These are phyloP conservation scores for Anneissia japonica DNA, from an alignment of 35 echinoderm and acorn worm species.

Conservation along the genomic window DNA sequence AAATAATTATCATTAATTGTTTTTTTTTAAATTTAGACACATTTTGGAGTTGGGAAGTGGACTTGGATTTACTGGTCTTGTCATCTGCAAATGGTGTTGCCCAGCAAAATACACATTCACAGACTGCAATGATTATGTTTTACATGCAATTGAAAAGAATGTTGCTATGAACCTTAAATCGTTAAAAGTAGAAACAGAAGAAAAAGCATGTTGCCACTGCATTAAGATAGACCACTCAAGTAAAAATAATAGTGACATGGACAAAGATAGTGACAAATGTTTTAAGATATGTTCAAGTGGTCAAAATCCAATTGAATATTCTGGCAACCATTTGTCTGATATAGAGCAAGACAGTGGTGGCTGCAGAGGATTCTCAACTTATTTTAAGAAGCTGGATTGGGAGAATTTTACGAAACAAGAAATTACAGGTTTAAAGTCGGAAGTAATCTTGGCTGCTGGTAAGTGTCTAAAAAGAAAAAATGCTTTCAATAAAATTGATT, in stretches of 20 bases:
- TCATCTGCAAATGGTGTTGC: constrained; percentile 29
- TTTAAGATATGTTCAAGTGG: too few species aligned
- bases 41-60: constrained; percentile 55
- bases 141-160: constrained; percentile 23
- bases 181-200: not conserved
- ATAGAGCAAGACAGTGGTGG: not conserved
- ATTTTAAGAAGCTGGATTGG: constrained; percentile 24
- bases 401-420: constrained; percentile 6
- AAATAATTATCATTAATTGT: too few species aligned
- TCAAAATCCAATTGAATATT: too few species aligned
- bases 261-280: too few species aligned
- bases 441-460: constrained; percentile 54
- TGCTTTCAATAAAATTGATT: too few species aligned
- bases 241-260: too few species aligned
- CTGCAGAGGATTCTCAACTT: not conserved
- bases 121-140: constrained; percentile 34
- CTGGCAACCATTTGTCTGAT: too few species aligned
- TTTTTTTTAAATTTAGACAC: constrained; percentile 26
- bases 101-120: constrained; percentile 22
- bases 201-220: too few species aligned
- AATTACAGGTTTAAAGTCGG: constrained; percentile 10
- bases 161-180: constrained; percentile 16
- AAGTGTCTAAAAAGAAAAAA: too few species aligned
- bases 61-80: constrained; percentile 34
- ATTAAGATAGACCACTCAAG: too few species aligned